These are phyloP conservation scores for Fregetta grallaria DNA, from an alignment of 2,113 vertebrate genomes.

Conservation along the genomic window DNA sequence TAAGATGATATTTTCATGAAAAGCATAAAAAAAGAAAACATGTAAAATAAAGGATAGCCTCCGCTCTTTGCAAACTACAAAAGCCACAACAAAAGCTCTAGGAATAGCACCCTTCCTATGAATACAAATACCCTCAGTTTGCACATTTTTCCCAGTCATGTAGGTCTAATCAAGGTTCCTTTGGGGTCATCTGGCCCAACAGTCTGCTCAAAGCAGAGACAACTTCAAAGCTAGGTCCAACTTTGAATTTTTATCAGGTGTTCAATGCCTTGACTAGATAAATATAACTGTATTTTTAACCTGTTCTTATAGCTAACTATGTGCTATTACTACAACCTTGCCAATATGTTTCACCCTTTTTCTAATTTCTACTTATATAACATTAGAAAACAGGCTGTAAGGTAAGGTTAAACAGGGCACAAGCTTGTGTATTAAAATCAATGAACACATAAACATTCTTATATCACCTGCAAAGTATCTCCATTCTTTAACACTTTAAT, in stretches of 20 bases:
- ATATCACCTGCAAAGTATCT: not conserved
- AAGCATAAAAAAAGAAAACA: not conserved
- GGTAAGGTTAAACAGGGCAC: not conserved
- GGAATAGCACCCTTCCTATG: not conserved
- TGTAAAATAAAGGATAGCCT: not conserved
- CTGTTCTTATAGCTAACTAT: not conserved
- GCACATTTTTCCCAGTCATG: not conserved
- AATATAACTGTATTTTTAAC: not conserved
- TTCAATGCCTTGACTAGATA: not conserved
- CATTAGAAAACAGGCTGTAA: not conserved
- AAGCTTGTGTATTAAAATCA: not conserved
- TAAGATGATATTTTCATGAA: not conserved
- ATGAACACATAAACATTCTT: not conserved
- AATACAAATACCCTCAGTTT: not conserved
- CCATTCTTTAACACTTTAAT: not conserved
- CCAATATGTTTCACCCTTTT: not conserved
- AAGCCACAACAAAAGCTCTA: not conserved
- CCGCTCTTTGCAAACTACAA: not conserved
- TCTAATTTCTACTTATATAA: not conserved
- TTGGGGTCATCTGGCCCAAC: not conserved
- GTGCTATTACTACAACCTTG: not conserved
- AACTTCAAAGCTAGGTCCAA: not conserved
- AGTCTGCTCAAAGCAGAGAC: not conserved
- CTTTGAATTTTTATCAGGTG: not conserved
- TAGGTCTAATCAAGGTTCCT: not conserved